A percentile compares a stretch with the other conserved stretches of the same genome.
Conservation (phyloP, 1,140 invertebrate genomes). For the Caerostris darwini region DNA sequence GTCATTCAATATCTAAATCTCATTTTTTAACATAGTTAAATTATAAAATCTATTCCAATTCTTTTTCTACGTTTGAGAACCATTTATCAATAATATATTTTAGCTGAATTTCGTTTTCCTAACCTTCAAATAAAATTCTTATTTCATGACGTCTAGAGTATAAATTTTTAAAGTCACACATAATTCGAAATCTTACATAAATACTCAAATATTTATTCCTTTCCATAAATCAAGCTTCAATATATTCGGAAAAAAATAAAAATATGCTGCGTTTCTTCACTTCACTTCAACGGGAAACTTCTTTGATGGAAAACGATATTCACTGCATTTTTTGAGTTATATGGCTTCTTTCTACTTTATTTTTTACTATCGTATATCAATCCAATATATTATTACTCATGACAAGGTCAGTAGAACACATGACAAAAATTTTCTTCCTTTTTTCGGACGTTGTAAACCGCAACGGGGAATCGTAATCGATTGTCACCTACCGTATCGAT, state of each 20-base stretch:
- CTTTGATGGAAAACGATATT: not conserved
- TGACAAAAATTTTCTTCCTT: not conserved
- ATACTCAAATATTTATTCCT: not conserved
- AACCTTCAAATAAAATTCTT: not conserved
- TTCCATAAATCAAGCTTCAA: not conserved
- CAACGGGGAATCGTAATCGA: not conserved
- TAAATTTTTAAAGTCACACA: not conserved
- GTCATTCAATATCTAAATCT: too few species aligned
- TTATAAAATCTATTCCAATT: too few species aligned
- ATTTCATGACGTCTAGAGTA: not conserved
- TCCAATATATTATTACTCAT: not conserved
- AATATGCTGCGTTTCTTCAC: not conserved
- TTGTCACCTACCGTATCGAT: not conserved
- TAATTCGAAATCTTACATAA: not conserved
- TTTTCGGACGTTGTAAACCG: not conserved
- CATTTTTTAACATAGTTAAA: too few species aligned
- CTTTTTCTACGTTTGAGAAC: too few species aligned
- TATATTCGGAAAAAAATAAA: not conserved
- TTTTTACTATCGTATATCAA: conserved; percentile 11
- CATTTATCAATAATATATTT: too few species aligned
- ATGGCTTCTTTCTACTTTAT: not conserved
- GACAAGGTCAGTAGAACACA: conserved; percentile 17
- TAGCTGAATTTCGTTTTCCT: too few species aligned
- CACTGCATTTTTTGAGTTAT: not conserved
- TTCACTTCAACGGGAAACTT: not conserved